Percentiles rank a stretch among this genome's conserved stretches.
These are phyloP conservation scores for Dasypogon diadema DNA, from an alignment of 2,888 invertebrate species.

Conservation along the genomic window DNA sequence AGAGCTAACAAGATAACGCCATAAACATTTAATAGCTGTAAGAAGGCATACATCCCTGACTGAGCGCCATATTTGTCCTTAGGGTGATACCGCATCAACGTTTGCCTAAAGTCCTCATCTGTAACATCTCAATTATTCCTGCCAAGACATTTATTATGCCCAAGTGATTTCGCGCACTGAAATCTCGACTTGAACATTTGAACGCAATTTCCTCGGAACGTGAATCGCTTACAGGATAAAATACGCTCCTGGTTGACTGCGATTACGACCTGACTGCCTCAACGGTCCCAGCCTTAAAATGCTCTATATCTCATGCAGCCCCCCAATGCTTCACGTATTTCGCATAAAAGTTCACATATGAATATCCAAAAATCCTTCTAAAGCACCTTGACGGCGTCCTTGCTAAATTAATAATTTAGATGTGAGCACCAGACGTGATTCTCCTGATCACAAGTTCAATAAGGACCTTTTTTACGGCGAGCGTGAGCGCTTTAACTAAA, in stretches of 20 bases:
- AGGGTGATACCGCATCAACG: background rate
- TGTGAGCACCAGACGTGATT: slow-evolving; percentile 28
- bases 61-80: too few relatives aligned
- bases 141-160: slow-evolving; percentile 38
- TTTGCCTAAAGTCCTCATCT: slow-evolving; percentile 6
- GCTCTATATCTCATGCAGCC: background rate
- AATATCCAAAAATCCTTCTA: slow-evolving; percentile 1
- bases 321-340: slow-evolving; percentile 13
- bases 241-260: background rate
- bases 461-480: slow-evolving; percentile 7
- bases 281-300: background rate
- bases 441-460: slow-evolving; percentile 7
- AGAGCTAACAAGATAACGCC: slow-evolving; percentile 26
- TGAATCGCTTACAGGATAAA: slow-evolving; percentile 27
- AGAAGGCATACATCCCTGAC: background rate
- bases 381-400: background rate
- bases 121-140: slow-evolving; percentile 31
- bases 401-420: slow-evolving; percentile 37
- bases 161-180: slow-evolving; percentile 34
- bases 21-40: slow-evolving; percentile 20
- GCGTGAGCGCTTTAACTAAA: background rate
- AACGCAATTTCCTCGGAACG: slow-evolving; percentile 12
- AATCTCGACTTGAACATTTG: slow-evolving; percentile 14
- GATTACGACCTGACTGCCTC: background rate
- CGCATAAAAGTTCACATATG: slow-evolving; percentile 33